Evolutionary conservation across 2,113 vertebrate genomes (phyloP), one percentile per base, ranked within the genome.

Genomic region (Siniperca chuatsi): DNA sequence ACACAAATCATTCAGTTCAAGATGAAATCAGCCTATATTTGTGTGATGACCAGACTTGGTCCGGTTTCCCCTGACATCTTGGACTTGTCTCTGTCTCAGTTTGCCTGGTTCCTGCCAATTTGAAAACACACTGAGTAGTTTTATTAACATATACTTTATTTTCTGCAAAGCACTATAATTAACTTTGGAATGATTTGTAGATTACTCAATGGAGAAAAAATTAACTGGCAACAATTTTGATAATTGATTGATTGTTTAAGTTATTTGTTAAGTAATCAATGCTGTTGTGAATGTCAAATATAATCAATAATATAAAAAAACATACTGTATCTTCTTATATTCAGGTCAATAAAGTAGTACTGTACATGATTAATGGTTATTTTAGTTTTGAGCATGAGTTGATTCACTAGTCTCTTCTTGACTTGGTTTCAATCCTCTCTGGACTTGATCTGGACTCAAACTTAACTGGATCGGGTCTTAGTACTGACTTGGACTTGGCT

Each of bases 381-480:
- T 67, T 50, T 11, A 40, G 16, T 61, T 13, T 46, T 50, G 25
- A 61, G 61, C 7, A n/a, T 21, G 3, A 67, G 35, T 29, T 29
- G 25, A 67, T 82, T 50, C 54, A 57, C 35, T 6, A 2, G 55
- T 11, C 4, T 61, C n/a, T 3, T 33, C 21, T 61, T 20, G 20
- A 55, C 67, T 62, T 55, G 9, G 7, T 46, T 68, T 46, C 2
- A 25, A 33, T 35, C 18, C 62, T 70, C 54, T 77, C 42, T 61
- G 50, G n/a, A 60, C n/a, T 42, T 44, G 7, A 69, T 70, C 42
- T 75, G 21, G 23, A 13, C 71, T 72, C 37, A 73, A 83, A 83
- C 37, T 61, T 48, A 6, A 54, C 62, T 80, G 68, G 66, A 57
- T 48, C 10, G 8, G 52, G 46, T 81, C 68, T 18, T 37, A 15